These are phyloP conservation scores for Porites rus DNA, from an alignment of 92 coral and sea anemone species.

Conservation along the genomic window DNA sequence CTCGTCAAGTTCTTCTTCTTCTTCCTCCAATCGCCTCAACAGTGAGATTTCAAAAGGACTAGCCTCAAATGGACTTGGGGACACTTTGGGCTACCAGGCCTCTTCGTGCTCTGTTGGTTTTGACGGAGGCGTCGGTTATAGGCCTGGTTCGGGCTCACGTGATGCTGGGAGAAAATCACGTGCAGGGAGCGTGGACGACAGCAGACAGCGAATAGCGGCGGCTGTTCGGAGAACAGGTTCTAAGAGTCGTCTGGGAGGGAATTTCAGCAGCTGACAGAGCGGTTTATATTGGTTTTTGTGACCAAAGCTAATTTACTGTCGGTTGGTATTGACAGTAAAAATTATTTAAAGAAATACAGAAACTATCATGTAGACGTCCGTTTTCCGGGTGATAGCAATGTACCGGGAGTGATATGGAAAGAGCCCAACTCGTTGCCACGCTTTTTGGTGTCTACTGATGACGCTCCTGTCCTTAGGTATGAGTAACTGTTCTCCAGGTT, in stretches of 20 bases:
- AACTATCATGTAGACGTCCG: too few species aligned
- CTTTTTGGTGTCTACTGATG: too few species aligned
- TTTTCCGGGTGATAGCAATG: too few species aligned
- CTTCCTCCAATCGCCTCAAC: conserved; percentile 3
- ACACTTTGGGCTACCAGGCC: conserved; percentile 42
- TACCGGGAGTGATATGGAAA: too few species aligned
- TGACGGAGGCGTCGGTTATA: conserved; percentile 74
- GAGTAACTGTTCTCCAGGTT: too few species aligned
- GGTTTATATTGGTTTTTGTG: too few species aligned
- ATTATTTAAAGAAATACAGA: too few species aligned
- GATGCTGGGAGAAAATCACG: conserved; percentile 73
- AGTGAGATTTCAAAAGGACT: conserved; percentile 38
- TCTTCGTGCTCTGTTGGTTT: conserved; percentile 75
- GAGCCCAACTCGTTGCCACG: too few species aligned
- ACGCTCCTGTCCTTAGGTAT: too few species aligned
- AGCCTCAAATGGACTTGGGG: conserved; percentile 43
- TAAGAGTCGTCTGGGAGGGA: conserved; percentile 71
- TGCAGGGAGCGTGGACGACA: conserved; percentile 86
- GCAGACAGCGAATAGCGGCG: conserved; percentile 91
- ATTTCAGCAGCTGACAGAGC: conserved; percentile 48
- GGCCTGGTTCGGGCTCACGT: conserved; percentile 57
- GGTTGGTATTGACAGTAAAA: too few species aligned
- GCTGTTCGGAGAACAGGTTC: conserved; percentile 86
- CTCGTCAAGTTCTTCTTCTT: neutral
- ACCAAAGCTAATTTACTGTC: too few species aligned